Conservation (phyloP, 1,140 invertebrate species). For the Radopholus similis region DNA sequence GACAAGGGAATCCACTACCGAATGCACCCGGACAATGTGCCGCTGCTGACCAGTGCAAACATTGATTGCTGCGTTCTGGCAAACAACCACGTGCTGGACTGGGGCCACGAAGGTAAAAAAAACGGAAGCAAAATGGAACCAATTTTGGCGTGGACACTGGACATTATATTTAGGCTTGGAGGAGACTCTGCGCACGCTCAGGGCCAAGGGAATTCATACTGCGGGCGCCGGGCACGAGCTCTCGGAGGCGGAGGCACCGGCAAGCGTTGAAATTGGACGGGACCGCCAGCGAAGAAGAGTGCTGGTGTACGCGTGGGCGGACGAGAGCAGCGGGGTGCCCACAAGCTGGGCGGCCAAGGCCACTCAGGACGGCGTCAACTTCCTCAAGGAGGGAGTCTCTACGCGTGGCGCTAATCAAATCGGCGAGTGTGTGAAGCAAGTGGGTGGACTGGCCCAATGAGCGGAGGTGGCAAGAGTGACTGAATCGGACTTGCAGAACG, state of each 20-base stretch:
- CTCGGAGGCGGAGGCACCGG: slow-evolving; percentile 18
- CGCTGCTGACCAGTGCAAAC: neutral
- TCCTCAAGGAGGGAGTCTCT: slow-evolving; percentile 4
- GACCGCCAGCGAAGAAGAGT: slow-evolving; percentile 9
- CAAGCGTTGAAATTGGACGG: slow-evolving; percentile 1
- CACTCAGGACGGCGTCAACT: slow-evolving; percentile 3
- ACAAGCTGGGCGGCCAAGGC: slow-evolving; percentile 9
- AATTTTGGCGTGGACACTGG: too few species aligned
- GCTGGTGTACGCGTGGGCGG: slow-evolving; percentile 10
- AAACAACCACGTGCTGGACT: slow-evolving; percentile 17
- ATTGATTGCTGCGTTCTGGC: slow-evolving; percentile 13
- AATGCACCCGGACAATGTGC: slow-evolving; percentile 12
- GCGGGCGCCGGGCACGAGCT: too few species aligned
- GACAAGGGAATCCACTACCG: slow-evolving; percentile 7
- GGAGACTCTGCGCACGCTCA: too few species aligned
- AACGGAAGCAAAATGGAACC: too few species aligned
- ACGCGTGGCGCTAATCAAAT: neutral
- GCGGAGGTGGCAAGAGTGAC: neutral
- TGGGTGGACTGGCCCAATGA: neutral
- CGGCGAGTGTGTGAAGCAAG: too few species aligned
- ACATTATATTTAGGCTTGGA: too few species aligned
- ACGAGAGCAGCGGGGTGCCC: slow-evolving; percentile 20
- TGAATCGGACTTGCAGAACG: neutral
- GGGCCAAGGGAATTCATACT: too few species aligned
- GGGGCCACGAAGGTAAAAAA: slow-evolving; percentile 13